Conservation (phyloP, 2,888 invertebrate genomes). For the Trissolcus japonicus region DNA sequence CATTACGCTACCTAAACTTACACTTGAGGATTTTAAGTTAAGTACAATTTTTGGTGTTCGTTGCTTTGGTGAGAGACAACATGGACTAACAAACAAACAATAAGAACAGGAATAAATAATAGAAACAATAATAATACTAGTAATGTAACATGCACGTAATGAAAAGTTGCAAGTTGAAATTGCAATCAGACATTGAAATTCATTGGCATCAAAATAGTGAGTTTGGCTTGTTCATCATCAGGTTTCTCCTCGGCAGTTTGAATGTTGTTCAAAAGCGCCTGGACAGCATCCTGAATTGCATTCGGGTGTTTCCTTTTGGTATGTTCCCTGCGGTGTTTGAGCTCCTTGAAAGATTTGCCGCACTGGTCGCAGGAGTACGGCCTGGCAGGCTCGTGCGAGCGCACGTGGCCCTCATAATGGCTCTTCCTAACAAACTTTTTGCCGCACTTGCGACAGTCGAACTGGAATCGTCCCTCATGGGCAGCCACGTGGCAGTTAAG, state of each 20-base stretch:
- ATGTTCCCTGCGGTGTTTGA: constrained; percentile 74
- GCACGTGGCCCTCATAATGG: constrained; percentile 74
- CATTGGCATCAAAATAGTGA: constrained; percentile 72
- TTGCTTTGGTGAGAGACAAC: constrained; percentile 1
- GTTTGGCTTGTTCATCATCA: constrained; percentile 68
- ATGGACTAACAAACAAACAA: no score
- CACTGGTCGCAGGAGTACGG: constrained; percentile 74
- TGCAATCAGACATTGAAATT: constrained; percentile 66
- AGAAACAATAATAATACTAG: constrained; percentile 6
- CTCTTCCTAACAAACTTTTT: constrained; percentile 75
- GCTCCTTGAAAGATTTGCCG: constrained; percentile 73
- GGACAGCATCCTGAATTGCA: constrained; percentile 68
- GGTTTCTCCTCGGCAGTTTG: constrained; percentile 70
- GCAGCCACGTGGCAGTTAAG: constrained; percentile 74
- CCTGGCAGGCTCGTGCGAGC: constrained; percentile 73
- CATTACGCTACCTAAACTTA: no score
- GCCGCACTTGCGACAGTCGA: constrained; percentile 73
- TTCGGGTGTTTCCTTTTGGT: constrained; percentile 71
- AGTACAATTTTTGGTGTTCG: constrained; percentile 33
- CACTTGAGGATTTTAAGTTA: not conserved
- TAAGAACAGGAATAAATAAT: no score
- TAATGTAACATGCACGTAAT: not conserved
- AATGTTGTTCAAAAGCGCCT: constrained; percentile 70
- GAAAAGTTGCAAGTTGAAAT: not conserved
- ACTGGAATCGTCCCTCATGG: constrained; percentile 74